A percentile compares a stretch with the other conserved stretches of the same genome.
These are phyloP conservation scores for Vidua macroura DNA, from an alignment of 2,113 vertebrate genomes.

Conservation along the genomic window DNA sequence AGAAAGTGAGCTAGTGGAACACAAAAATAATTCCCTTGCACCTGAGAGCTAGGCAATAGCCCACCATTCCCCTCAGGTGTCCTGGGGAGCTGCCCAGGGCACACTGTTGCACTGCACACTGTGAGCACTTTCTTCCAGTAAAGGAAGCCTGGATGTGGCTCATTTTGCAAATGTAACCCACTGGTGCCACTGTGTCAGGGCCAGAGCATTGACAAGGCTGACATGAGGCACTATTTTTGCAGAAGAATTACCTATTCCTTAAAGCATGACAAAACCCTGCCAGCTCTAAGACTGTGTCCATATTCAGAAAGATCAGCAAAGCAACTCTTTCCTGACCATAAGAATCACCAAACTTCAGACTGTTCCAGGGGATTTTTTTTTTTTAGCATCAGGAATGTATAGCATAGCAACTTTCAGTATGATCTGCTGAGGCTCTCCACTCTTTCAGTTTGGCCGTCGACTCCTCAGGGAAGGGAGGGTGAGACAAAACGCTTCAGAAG, in stretches of 20 bases:
- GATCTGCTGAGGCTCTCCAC: background rate
- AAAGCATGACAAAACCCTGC: background rate
- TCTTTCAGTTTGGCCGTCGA: background rate
- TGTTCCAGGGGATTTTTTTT: background rate
- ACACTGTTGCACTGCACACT: accelerated
- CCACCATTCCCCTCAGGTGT: background rate
- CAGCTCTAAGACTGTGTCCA: background rate
- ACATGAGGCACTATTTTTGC: background rate
- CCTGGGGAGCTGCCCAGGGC: background rate
- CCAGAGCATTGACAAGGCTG: background rate
- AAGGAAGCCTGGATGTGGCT: background rate
- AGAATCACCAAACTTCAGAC: background rate
- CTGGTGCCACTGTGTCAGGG: background rate
- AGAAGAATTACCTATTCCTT: constrained; percentile 17
- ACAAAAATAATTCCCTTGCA: background rate
- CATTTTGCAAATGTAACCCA: background rate
- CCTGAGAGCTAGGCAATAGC: background rate
- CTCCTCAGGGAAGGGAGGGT: background rate
- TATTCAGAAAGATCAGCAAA: background rate
- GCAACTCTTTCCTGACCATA: background rate
- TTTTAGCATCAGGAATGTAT: background rate
- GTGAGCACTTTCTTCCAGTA: background rate
- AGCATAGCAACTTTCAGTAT: background rate
- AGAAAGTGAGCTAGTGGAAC: background rate
- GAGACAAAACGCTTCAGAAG: background rate